Conservation (phyloP, 53 echinoderm and acorn worm genomes). For the Crossaster papposus region DNA sequence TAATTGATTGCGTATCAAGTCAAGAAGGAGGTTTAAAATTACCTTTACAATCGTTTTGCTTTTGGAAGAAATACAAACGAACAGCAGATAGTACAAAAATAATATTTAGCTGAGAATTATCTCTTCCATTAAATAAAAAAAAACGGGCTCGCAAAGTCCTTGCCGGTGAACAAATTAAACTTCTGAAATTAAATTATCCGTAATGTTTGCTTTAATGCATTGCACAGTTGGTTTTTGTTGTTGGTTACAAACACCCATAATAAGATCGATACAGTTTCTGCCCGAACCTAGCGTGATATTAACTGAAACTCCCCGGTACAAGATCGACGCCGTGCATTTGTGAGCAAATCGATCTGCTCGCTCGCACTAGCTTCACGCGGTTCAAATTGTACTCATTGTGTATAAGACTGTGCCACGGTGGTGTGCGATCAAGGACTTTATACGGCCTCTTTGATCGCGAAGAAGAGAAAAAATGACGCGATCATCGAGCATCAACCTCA, state of each 20-base stretch:
- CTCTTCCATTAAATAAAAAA: background rate
- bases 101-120: too few species aligned
- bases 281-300: conserved; percentile 4
- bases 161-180: background rate
- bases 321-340: background rate
- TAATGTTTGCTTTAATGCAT: background rate
- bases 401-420: conserved; percentile 5
- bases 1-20: too few species aligned
- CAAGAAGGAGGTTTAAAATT: too few species aligned
- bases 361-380: conserved; percentile 24
- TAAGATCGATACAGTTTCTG: conserved; percentile 30
- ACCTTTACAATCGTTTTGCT: too few species aligned
- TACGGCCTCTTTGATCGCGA: conserved; percentile 23
- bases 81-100: too few species aligned
- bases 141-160: background rate
- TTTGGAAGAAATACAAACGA: too few species aligned
- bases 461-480: conserved; percentile 16
- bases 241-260: background rate
- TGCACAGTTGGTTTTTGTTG: background rate
- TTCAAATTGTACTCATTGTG: conserved; percentile 20
- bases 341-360: conserved; percentile 24
- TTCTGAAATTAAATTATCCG: background rate
- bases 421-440: conserved; percentile 35
- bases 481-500: background rate
- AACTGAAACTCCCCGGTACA: background rate